Conservation (phyloP, 2,888 invertebrate genomes). For the Leucophenga montana region DNA sequence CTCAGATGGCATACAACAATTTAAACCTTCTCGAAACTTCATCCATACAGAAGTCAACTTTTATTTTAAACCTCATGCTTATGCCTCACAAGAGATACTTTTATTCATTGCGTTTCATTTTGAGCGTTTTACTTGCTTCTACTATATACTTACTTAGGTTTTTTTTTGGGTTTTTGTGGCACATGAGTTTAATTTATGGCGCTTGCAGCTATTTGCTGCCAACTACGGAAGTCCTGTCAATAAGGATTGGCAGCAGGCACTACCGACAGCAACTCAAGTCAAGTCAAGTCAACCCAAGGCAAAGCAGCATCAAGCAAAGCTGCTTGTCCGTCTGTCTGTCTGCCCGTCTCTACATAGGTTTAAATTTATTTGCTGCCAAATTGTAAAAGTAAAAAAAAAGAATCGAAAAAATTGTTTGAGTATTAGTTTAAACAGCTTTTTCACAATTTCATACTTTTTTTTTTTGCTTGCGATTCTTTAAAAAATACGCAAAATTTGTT, state of each 20-base stretch:
- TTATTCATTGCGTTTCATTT: slow-evolving; percentile 15
- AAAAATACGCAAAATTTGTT: slow-evolving; percentile 66
- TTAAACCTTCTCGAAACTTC: too few species aligned
- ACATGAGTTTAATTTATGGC: slow-evolving; percentile 64
- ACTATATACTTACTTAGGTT: neutral
- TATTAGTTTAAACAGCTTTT: slow-evolving; percentile 53
- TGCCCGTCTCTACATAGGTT: slow-evolving; percentile 45
- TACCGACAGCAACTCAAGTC: slow-evolving; percentile 28
- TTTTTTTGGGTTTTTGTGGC: slow-evolving; percentile 51
- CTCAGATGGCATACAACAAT: too few species aligned
- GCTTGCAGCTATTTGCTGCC: slow-evolving; percentile 65
- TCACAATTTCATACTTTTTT: slow-evolving; percentile 1
- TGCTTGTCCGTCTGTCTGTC: neutral
- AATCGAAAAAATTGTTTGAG: slow-evolving; percentile 44
- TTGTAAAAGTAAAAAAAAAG: slow-evolving; percentile 52
- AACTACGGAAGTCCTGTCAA: slow-evolving; percentile 64
- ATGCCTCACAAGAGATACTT: neutral
- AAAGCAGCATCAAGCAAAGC: slow-evolving; percentile 7
- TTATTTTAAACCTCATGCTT: too few species aligned
- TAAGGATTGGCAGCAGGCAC: slow-evolving; percentile 59
- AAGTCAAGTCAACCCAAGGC: slow-evolving; percentile 28
- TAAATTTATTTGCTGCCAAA: slow-evolving; percentile 64
- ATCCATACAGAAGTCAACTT: neutral
- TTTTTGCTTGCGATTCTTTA: slow-evolving; percentile 42
- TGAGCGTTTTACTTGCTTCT: slow-evolving; percentile 17